Base-by-base conservation (phyloP, 2,888 invertebrate genomes). In the Oscheius sp. region DNA sequence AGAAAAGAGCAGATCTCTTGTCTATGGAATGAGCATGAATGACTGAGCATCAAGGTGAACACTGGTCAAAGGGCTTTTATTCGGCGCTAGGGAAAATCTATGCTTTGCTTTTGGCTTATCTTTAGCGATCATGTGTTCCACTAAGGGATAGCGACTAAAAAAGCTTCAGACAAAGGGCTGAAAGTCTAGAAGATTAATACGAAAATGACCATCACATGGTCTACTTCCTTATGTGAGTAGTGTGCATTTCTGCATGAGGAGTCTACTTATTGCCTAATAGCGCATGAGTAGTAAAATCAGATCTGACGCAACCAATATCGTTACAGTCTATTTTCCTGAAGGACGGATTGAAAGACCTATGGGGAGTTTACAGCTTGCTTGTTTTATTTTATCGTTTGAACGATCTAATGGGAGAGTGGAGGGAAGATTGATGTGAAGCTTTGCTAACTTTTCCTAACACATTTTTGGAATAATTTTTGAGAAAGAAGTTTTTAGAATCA, bases 11-110 rank as follows among this genome's bases (percentile, higher is more conserved):
- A n/a, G n/a, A n/a, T n/a, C n/a, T n/a, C n/a, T n/a, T n/a, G n/a
- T n/a, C n/a, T n/a, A n/a, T n/a, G n/a, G n/a, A n/a, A n/a, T 37
- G 37, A 37, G 48, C 48, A 48, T 25, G 52, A 52, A 27, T 52
- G 52, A 27, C 27, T 52, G 27, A 12, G 27, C 52, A 52, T 27
- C 25, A 52, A 29, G 29, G 52, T 52, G 52, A 52, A 52, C 52
- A 52, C 27, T 52, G 52, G 27, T 52, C 52, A 52, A 3, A 48
- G 29, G 52, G 10, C 52, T 42, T 25, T 48, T 1, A 20, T 48
- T 48, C 27, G 27, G 20, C 52, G 52, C 25, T 8, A 25, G 52
- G 27, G 27, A 25, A 52, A 52, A 52, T 52, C 52, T 27, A 25
- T 20, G 52, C 42, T 42, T 17, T 42, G 42, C n/a, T 15, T n/a